Percentiles rank a stretch among this genome's conserved stretches.
These are phyloP conservation scores for Gambusia yucatana DNA, from an alignment of 2,797 vertebrate genomes.

Conservation along the genomic window DNA sequence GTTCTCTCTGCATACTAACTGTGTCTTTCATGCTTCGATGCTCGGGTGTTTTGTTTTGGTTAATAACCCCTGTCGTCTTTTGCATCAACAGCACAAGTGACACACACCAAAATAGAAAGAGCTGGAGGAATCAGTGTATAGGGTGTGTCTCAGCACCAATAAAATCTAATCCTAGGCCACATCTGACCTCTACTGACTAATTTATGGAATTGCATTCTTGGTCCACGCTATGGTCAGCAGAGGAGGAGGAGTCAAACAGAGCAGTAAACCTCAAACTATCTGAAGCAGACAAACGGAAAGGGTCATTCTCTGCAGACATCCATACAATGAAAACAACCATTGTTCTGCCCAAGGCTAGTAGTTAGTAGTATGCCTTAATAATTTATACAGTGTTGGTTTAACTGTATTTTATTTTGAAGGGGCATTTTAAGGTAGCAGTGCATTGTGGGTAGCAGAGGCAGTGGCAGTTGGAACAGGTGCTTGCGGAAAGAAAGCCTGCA, in stretches of 20 bases:
- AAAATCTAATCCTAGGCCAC: conserved; percentile 21
- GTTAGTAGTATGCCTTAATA: no score
- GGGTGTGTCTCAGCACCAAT: conserved; percentile 62
- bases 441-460: no score
- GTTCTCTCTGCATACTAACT: conserved; percentile 29
- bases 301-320: conserved; percentile 15
- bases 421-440: no score
- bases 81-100: conserved; percentile 15
- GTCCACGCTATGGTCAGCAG: background rate
- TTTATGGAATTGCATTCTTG: conserved; percentile 55
- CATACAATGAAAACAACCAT: conserved; percentile 28
- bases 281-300: conserved; percentile 16
- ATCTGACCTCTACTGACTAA: conserved; percentile 71
- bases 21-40: conserved; percentile 36
- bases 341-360: no score
- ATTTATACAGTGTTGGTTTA: no score
- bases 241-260: conserved; percentile 19
- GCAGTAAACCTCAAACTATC: conserved; percentile 12
- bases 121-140: conserved; percentile 21
- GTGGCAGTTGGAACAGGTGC: no score
- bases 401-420: no score
- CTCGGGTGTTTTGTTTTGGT: conserved; percentile 18
- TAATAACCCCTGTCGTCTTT: conserved; percentile 29
- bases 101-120: conserved; percentile 5
- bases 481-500: no score